phyloP scores from a whole-genome alignment of 2,113 vertebrate genomes.

The Syngnathus scovelli region DNA sequence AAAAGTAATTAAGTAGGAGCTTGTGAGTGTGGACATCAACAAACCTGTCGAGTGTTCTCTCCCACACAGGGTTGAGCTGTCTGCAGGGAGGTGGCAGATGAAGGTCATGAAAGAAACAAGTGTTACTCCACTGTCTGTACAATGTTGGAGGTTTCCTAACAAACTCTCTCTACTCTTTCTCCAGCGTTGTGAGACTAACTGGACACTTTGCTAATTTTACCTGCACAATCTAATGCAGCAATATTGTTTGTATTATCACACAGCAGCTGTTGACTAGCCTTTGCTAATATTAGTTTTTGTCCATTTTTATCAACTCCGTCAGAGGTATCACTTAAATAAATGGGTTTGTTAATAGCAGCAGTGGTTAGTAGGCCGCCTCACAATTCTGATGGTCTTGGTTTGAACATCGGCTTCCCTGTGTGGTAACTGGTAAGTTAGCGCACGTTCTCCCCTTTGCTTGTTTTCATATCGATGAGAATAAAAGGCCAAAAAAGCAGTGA shows the following conservation, averaged over 20 bases:
- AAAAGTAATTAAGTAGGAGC: conserved; percentile 34
- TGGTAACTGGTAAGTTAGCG: neutral
- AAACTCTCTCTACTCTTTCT: neutral
- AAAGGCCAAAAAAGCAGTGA: too few species aligned
- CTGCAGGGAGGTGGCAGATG: conserved; percentile 10
- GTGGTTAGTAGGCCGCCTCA: neutral
- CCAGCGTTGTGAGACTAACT: neutral
- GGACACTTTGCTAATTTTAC: neutral
- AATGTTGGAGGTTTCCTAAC: neutral
- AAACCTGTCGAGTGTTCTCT: conserved; percentile 28
- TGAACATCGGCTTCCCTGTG: neutral
- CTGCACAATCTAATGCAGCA: too few species aligned
- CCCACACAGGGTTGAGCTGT: conserved; percentile 23
- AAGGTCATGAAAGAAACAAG: conserved; percentile 13
- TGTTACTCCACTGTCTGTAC: neutral
- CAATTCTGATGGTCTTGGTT: neutral
- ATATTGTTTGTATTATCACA: neutral
- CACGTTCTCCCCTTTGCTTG: neutral
- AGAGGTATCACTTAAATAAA: neutral
- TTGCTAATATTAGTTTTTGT: neutral
- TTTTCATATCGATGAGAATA: too few species aligned
- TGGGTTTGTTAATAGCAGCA: neutral
- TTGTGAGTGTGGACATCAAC: conserved; percentile 13
- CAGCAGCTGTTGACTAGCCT: neutral
- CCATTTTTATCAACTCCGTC: too few species aligned